These are phyloP conservation scores for Leucoptera coffeella DNA, from an alignment of 2,888 invertebrate species.

Conservation along the genomic window DNA sequence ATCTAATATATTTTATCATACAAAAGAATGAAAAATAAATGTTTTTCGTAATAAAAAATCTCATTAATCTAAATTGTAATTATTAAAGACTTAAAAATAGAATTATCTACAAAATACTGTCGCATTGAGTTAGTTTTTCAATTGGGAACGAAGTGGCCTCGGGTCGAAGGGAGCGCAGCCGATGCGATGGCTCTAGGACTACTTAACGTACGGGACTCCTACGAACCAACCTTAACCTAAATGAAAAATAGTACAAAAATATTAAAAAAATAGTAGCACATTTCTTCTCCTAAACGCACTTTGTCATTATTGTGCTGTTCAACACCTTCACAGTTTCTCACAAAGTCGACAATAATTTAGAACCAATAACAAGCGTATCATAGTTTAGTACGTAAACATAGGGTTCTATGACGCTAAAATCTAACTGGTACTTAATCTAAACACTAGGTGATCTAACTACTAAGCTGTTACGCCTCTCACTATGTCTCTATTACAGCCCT, in stretches of 20 bases:
- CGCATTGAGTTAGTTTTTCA: conserved; percentile 44
- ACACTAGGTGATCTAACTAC: too few relatives aligned
- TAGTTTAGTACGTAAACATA: too few relatives aligned
- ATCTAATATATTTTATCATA: conserved; percentile 54
- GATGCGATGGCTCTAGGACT: too few relatives aligned
- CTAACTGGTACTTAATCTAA: too few relatives aligned
- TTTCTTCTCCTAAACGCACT: conserved; percentile 20
- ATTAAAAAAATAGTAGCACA: conserved; percentile 51
- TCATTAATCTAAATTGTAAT: conserved; percentile 46
- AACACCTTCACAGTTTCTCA: too few relatives aligned
- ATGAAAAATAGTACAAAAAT: conserved; percentile 52
- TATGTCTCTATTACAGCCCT: conserved; percentile 10
- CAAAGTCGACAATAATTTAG: too few relatives aligned
- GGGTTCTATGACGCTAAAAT: too few relatives aligned
- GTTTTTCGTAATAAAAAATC: conserved; percentile 47
- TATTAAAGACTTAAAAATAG: conserved; percentile 40
- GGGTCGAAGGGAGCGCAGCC: too few relatives aligned
- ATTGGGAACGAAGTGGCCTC: too few relatives aligned
- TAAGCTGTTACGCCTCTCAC: background rate
- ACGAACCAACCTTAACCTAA: conserved; percentile 52
- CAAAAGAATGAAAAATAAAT: conserved; percentile 51
- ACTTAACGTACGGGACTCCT: too few relatives aligned
- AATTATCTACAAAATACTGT: conserved; percentile 54
- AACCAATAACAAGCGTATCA: conserved; percentile 1
- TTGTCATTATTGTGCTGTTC: conserved; percentile 40